Evolutionary conservation across 1,140 invertebrate genomes (phyloP).

Genomic region (Geopemphigus sp.): DNA sequence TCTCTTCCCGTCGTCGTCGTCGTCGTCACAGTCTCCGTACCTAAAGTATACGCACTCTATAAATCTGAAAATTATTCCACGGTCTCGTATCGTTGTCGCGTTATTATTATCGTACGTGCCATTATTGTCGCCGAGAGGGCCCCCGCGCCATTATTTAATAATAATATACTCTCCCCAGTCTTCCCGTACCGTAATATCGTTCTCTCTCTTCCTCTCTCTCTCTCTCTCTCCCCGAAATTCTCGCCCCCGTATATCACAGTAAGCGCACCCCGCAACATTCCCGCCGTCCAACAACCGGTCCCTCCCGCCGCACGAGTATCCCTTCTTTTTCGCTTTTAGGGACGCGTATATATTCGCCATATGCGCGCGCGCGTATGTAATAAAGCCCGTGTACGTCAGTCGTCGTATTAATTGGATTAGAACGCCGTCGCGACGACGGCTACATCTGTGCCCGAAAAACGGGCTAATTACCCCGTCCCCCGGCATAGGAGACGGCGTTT

Average conservation of each 20-base stretch:
- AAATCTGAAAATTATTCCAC: constrained; percentile 49
- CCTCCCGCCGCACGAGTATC: not conserved
- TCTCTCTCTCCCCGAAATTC: too few relatives aligned
- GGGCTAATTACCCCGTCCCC: too few relatives aligned
- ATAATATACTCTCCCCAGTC: not conserved
- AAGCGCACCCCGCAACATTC: too few relatives aligned
- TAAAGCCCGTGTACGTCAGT: too few relatives aligned
- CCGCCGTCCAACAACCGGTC: constrained; percentile 6
- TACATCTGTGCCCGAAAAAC: too few relatives aligned
- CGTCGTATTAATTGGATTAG: too few relatives aligned
- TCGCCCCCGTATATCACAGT: not conserved
- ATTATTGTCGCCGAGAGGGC: constrained; percentile 33
- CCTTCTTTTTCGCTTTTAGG: too few relatives aligned
- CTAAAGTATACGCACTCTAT: not conserved
- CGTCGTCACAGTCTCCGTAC: not conserved
- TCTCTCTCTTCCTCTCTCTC: not conserved
- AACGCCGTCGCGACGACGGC: too few relatives aligned
- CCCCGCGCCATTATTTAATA: too few relatives aligned
- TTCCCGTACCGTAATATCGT: not conserved
- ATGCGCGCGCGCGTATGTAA: too few relatives aligned
- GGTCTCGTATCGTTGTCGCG: constrained; percentile 36
- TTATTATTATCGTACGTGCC: constrained; percentile 18
- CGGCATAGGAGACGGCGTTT: too few relatives aligned
- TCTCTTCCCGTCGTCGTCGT: not conserved
- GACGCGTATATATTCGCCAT: too few relatives aligned